A percentile compares a stretch with the other conserved stretches of the same genome.
Conservation (phyloP, 2,888 invertebrate species). For the Cantharis lateralis region DNA sequence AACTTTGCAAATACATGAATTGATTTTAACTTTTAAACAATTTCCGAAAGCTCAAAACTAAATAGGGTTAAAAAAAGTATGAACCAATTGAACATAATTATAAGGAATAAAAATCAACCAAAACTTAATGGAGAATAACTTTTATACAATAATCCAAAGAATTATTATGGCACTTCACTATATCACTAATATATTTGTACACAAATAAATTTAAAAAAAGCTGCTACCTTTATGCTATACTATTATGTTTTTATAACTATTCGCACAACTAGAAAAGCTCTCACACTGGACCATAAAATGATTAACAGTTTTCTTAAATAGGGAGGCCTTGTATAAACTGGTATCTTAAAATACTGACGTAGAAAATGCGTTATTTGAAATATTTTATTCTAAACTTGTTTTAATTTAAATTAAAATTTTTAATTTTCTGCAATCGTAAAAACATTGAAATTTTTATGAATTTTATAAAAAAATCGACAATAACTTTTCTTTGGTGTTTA, state of each 20-base stretch:
- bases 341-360: background rate
- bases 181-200: background rate
- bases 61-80: no score
- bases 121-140: no score
- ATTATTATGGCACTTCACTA: background rate
- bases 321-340: conserved; percentile 17
- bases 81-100: no score
- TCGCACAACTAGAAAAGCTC: background rate
- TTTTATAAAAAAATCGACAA: no score
- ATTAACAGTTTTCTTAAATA: conserved; percentile 9
- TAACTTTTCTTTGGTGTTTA: no score
- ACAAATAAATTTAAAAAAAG: background rate
- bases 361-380: conserved; percentile 1
- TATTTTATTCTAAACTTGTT: background rate
- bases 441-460: no score
- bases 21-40: no score
- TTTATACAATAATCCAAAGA: background rate
- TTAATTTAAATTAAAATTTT: background rate
- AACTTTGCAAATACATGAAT: no score
- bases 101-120: no score
- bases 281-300: background rate
- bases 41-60: no score
- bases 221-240: background rate
- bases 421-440: no score
- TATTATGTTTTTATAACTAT: background rate